phyloP scores from a whole-genome alignment of 2,888 invertebrate species.

The Malthinus seriepunctatus region DNA sequence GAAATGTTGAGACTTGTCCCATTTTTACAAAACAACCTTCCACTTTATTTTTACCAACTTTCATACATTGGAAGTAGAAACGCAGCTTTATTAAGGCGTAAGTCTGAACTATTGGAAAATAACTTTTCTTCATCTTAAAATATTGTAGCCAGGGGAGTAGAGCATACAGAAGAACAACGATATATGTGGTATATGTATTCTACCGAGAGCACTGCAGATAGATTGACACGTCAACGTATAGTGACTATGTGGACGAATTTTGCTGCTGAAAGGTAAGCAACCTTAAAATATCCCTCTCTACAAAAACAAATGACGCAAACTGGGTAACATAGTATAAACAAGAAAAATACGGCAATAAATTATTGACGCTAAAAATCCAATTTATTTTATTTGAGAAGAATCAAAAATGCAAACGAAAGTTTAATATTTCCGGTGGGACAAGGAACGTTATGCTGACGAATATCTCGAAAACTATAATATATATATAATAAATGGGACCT shows the following conservation, averaged over 20 bases:
- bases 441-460: too few relatives aligned
- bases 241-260: conserved; percentile 22
- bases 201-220: background rate
- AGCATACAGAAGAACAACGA: conserved; percentile 7
- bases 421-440: too few relatives aligned
- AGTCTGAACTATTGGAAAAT: background rate
- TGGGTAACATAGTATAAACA: too few relatives aligned
- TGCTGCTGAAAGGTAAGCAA: conserved; percentile 18
- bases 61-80: background rate
- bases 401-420: too few relatives aligned
- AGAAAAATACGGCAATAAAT: too few relatives aligned
- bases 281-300: too few relatives aligned
- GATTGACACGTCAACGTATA: conserved; percentile 1
- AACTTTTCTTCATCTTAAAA: background rate
- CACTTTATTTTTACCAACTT: background rate
- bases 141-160: background rate
- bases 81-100: background rate
- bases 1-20: background rate
- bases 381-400: too few relatives aligned
- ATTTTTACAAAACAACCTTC: background rate
- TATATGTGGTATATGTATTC: conserved; percentile 10
- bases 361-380: too few relatives aligned
- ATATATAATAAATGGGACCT: too few relatives aligned
- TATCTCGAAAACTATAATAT: too few relatives aligned
- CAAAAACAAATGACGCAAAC: too few relatives aligned